These are phyloP conservation scores for Stictonetta naevosa DNA, from an alignment of 2,113 vertebrate genomes.

Conservation along the genomic window DNA sequence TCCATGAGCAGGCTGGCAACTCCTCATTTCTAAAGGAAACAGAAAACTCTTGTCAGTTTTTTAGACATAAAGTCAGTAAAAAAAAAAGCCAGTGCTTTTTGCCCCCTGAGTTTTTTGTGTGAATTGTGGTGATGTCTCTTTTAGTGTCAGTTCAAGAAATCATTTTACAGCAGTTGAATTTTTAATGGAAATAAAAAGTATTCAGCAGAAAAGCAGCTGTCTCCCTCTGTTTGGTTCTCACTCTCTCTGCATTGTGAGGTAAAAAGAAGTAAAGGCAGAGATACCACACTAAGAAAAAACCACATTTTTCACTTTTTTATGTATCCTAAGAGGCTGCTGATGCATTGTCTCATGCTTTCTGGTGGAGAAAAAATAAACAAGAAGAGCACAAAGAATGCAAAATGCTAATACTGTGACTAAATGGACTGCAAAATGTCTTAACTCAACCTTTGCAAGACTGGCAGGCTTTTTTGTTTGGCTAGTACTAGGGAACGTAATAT, in stretches of 20 bases:
- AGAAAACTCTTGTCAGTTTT: not conserved
- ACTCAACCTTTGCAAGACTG: not conserved
- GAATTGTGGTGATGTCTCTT: constrained; percentile 9
- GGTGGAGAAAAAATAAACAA: not conserved
- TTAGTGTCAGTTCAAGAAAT: constrained; percentile 22
- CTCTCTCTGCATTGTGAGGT: not conserved
- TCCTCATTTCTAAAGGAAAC: not conserved
- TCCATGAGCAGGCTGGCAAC: not conserved
- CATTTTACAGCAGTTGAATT: constrained; percentile 9
- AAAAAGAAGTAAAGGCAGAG: constrained; percentile 13
- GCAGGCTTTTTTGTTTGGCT: not conserved
- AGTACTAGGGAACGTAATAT: not conserved
- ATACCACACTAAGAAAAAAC: not conserved
- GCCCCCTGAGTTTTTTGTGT: not conserved
- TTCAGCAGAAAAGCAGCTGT: not conserved
- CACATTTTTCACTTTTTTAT: not conserved
- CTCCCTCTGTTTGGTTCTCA: not conserved
- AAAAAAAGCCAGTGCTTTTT: not conserved
- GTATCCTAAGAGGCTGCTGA: not conserved
- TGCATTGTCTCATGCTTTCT: not conserved
- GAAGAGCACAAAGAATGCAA: not conserved
- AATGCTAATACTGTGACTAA: not conserved
- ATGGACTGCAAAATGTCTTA: not conserved
- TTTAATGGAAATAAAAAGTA: constrained; percentile 38
- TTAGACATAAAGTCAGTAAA: not conserved